A percentile compares a stretch with the other conserved stretches of the same genome.
Evolutionary conservation across 1,140 invertebrate genomes (phyloP).

Genomic region (Drosophila pseudoananassae): DNA sequence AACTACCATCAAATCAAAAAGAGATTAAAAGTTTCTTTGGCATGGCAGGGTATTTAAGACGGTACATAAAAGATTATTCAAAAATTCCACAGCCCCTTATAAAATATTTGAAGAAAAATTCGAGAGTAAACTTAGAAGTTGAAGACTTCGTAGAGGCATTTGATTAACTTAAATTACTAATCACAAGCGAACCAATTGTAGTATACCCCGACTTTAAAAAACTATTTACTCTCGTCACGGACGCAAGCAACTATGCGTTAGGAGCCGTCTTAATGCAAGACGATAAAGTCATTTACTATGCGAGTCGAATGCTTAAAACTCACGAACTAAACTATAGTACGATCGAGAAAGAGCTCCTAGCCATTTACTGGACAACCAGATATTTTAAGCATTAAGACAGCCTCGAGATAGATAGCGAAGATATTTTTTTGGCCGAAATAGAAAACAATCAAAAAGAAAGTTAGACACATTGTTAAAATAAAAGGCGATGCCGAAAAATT

Average conservation of each 20-base stretch:
- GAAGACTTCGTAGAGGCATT: conserved; percentile 1
- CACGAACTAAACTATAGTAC: neutral
- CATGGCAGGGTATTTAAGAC: conserved; percentile 29
- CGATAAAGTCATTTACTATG: conserved; percentile 1
- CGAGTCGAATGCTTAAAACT: conserved; percentile 4
- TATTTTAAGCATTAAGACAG: conserved; percentile 2
- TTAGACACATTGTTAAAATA: conserved; percentile 2
- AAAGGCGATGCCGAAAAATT: neutral
- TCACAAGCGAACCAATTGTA: conserved; percentile 3
- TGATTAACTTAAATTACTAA: conserved; percentile 3
- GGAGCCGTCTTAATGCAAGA: conserved; percentile 2
- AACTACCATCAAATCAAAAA: conserved; percentile 30
- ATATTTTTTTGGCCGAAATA: neutral
- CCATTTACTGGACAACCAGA: neutral
- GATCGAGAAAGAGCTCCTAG: conserved; percentile 3
- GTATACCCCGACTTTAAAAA: conserved; percentile 1
- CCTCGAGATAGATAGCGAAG: neutral
- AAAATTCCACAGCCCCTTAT: conserved; percentile 25
- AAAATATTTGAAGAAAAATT: conserved; percentile 39
- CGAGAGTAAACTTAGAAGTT: conserved; percentile 20
- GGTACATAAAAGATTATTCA: conserved; percentile 44
- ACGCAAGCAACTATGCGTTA: conserved; percentile 1
- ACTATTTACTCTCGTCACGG: conserved; percentile 1
- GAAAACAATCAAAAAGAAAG: neutral
- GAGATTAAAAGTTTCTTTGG: conserved; percentile 39